A percentile compares a stretch with the other conserved stretches of the same genome.
These are phyloP conservation scores for Melanchra persicariae DNA, from an alignment of 2,888 invertebrate genomes.

Conservation along the genomic window DNA sequence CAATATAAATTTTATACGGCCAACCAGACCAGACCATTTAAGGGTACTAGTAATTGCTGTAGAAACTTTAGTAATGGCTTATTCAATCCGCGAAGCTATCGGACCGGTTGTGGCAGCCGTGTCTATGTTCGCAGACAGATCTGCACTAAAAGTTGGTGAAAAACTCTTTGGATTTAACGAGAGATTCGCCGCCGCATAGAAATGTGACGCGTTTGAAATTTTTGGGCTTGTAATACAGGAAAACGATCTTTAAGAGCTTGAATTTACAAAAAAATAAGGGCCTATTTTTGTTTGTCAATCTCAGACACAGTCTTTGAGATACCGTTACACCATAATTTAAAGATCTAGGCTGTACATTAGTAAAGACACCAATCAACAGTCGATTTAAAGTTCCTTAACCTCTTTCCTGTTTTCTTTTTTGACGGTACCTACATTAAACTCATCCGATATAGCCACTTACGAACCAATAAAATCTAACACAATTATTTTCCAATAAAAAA, in stretches of 20 bases:
- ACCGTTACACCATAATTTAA: too few relatives aligned
- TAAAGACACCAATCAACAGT: not conserved
- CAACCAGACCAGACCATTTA: conserved; percentile 78
- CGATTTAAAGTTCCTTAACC: not conserved
- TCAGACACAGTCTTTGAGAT: too few relatives aligned
- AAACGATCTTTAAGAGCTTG: not conserved
- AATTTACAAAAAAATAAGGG: too few relatives aligned
- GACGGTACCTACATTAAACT: not conserved
- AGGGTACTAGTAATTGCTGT: conserved; percentile 82
- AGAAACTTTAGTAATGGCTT: conserved; percentile 87
- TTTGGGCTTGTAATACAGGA: not conserved
- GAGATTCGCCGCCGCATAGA: conserved; percentile 20
- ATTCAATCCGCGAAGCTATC: conserved; percentile 77
- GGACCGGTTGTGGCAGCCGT: conserved; percentile 74
- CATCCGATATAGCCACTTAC: conserved; percentile 6
- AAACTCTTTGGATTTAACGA: conserved; percentile 55
- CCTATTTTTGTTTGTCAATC: too few relatives aligned
- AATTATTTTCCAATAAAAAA: conserved; percentile 55
- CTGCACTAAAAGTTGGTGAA: conserved; percentile 58
- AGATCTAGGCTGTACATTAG: not conserved
- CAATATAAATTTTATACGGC: conserved; percentile 78
- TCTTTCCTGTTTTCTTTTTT: not conserved
- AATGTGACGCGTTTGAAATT: not conserved
- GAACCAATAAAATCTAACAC: conserved; percentile 28
- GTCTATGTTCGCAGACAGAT: conserved; percentile 60